A percentile compares a stretch with the other conserved stretches of the same genome.
Evolutionary conservation across 1,140 invertebrate genomes (phyloP).

Genomic region (Piezodorus guildinii): DNA sequence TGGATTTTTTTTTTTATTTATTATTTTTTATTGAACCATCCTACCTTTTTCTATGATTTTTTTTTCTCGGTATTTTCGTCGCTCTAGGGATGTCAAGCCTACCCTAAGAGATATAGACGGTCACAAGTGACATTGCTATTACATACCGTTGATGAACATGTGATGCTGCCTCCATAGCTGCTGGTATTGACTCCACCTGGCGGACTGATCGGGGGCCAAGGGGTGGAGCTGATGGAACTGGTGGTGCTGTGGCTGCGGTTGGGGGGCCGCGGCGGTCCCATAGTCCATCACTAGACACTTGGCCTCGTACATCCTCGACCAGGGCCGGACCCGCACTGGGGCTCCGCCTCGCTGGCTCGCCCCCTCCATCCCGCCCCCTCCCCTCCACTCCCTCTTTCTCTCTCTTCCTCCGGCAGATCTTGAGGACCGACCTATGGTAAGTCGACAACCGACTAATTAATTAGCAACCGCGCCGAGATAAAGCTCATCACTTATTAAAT

Average conservation of each 20-base stretch:
- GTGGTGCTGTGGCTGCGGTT: conserved; percentile 30
- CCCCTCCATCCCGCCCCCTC: background rate
- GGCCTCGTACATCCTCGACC: conserved; percentile 29
- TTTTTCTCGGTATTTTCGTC: no score
- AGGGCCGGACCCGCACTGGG: conserved; percentile 11
- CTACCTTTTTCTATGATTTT: no score
- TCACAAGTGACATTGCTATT: no score
- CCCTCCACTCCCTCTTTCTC: background rate
- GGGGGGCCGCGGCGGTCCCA: conserved; percentile 29
- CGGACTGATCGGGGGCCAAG: conserved; percentile 38
- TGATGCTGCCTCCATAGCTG: conserved; percentile 43
- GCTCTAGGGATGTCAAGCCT: no score
- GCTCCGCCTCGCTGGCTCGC: background rate
- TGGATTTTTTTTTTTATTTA: no score
- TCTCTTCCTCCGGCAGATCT: no score
- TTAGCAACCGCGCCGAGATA: no score
- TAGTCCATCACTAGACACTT: conserved; percentile 32
- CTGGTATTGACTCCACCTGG: conserved; percentile 42
- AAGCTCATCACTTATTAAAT: no score
- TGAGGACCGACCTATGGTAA: no score
- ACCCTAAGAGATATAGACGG: no score
- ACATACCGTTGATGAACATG: conserved; percentile 41
- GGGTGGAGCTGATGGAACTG: conserved; percentile 40
- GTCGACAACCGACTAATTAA: no score
- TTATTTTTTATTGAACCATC: no score